These are phyloP conservation scores for Manis pentadactyla DNA, from an alignment of 2,797 vertebrate genomes.

Conservation along the genomic window DNA sequence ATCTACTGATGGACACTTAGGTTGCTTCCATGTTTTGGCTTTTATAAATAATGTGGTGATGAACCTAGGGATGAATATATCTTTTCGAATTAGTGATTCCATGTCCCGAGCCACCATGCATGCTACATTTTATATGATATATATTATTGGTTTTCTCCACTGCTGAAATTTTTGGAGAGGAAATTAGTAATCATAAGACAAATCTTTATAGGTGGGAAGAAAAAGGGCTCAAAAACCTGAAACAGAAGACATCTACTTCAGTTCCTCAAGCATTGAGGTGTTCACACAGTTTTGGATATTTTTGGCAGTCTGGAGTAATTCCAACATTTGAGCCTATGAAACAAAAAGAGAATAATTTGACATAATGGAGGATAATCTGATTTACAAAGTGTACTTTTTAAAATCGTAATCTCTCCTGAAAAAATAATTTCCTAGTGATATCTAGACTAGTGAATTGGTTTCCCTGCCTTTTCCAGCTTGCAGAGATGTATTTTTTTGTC, in stretches of 20 bases:
- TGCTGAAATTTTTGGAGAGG: not conserved
- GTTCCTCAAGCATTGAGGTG: not conserved
- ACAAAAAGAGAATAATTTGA: not conserved
- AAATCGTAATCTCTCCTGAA: not conserved
- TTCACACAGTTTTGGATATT: not conserved
- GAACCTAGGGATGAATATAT: too few relatives aligned
- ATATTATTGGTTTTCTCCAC: not conserved
- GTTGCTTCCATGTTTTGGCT: too few relatives aligned
- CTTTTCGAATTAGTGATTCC: not conserved
- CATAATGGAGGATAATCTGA: not conserved
- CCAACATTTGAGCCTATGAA: not conserved
- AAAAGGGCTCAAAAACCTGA: not conserved
- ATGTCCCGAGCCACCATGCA: too few relatives aligned
- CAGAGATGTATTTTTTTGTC: not conserved
- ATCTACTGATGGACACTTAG: too few relatives aligned
- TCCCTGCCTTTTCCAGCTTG: not conserved
- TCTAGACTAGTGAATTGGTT: not conserved
- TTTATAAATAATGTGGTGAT: too few relatives aligned
- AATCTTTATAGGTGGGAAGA: not conserved
- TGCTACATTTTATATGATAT: not conserved
- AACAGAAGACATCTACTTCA: not conserved
- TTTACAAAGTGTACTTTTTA: not conserved
- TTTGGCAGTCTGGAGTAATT: not conserved
- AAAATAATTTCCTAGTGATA: not conserved
- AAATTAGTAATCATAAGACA: not conserved